These are phyloP conservation scores for Diabrotica undecimpunctata DNA, from an alignment of 1,140 invertebrate genomes.

Conservation along the genomic window DNA sequence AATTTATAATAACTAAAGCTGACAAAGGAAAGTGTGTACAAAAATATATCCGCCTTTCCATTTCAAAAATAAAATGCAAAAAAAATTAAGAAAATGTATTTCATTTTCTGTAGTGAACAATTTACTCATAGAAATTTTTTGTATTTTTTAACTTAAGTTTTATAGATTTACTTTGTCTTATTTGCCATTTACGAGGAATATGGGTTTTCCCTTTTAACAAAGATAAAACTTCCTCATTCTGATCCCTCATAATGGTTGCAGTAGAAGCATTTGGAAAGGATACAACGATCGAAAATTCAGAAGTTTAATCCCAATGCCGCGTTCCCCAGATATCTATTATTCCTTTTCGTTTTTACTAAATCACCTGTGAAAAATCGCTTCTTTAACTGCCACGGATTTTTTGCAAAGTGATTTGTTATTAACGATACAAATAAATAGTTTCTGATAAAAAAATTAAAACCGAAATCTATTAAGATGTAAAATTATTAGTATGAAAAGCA, in stretches of 20 bases:
- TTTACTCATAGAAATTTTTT: no score
- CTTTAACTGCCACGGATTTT: conserved; percentile 32
- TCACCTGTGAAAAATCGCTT: conserved; percentile 40
- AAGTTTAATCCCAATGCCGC: conserved; percentile 28
- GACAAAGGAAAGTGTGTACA: no score
- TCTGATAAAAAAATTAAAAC: neutral
- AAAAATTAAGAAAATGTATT: no score
- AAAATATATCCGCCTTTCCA: no score
- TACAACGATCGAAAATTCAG: conserved; percentile 19
- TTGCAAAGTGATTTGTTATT: conserved; percentile 33
- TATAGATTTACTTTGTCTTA: no score
- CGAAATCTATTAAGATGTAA: no score
- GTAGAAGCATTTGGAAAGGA: conserved; percentile 22
- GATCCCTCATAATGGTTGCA: conserved; percentile 32
- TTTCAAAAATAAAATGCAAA: no score
- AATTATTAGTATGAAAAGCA: no score
- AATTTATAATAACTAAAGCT: no score
- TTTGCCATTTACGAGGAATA: no score
- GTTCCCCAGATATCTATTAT: conserved; percentile 36
- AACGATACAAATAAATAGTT: conserved; percentile 31
- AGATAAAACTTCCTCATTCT: conserved; percentile 31
- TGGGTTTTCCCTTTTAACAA: neutral
- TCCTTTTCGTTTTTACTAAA: conserved; percentile 35
- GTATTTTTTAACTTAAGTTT: no score
- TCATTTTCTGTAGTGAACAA: no score